Evolutionary conservation across 2,888 invertebrate species (phyloP).

Genomic region (Hemistola chrysoprasaria): DNA sequence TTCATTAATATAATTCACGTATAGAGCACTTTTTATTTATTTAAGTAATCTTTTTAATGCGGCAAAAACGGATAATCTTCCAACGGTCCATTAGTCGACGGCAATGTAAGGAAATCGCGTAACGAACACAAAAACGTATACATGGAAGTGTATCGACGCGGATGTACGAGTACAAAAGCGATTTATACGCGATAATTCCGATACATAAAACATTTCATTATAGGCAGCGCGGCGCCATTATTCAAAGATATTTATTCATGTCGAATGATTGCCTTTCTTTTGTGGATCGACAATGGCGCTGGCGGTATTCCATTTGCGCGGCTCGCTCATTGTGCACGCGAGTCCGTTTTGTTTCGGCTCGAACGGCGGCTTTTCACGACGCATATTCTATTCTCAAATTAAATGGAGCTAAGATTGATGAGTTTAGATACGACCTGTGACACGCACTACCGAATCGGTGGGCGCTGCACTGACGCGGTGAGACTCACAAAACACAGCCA

Average conservation of each 20-base stretch:
- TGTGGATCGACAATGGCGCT: slow-evolving; percentile 75
- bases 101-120: slow-evolving; percentile 37
- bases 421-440: slow-evolving; percentile 78
- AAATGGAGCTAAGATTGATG: slow-evolving; percentile 79
- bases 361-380: slow-evolving; percentile 55
- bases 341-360: slow-evolving; percentile 65
- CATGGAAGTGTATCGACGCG: slow-evolving; percentile 45
- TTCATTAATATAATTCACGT: slow-evolving; percentile 34
- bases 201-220: slow-evolving; percentile 80
- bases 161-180: slow-evolving; percentile 58
- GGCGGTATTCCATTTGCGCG: slow-evolving; percentile 72
- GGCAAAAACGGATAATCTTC: slow-evolving; percentile 26
- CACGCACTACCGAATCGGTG: slow-evolving; percentile 74
- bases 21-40: slow-evolving; percentile 30
- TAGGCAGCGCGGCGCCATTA: slow-evolving; percentile 70
- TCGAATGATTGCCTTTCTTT: slow-evolving; percentile 81
- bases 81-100: slow-evolving; percentile 36
- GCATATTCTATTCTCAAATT: slow-evolving; percentile 65
- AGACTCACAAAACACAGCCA: too few relatives aligned
- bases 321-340: slow-evolving; percentile 68
- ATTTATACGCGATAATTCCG: slow-evolving; percentile 71
- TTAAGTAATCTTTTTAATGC: slow-evolving; percentile 27
- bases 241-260: slow-evolving; percentile 82
- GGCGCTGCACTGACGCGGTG: slow-evolving; percentile 12
- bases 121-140: slow-evolving; percentile 42